Conservation (phyloP, 2,888 invertebrate species). For the Drosophila gaucha region DNA sequence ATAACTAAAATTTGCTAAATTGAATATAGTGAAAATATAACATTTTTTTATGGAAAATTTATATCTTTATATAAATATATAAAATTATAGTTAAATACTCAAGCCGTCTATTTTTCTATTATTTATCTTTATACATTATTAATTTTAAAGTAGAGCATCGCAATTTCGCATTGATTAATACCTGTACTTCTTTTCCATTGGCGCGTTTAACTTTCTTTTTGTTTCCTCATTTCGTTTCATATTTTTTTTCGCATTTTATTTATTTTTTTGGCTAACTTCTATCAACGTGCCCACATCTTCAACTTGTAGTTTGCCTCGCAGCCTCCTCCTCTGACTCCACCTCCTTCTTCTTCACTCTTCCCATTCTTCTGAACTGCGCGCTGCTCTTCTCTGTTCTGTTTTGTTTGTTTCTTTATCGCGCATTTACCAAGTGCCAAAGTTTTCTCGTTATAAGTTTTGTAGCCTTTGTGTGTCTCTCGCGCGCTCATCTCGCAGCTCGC, state of each 20-base stretch:
- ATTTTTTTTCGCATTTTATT: constrained; percentile 11
- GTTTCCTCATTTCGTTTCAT: constrained; percentile 34
- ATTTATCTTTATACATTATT: neutral
- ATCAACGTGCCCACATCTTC: constrained; percentile 72
- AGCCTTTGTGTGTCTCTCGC: constrained; percentile 75
- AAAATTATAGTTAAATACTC: too few species aligned
- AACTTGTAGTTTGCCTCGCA: constrained; percentile 57
- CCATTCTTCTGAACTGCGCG: constrained; percentile 16
- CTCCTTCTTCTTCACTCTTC: constrained; percentile 7
- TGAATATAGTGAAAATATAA: too few species aligned
- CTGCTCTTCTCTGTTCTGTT: constrained; percentile 42
- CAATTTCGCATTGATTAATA: constrained; percentile 10
- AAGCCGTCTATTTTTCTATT: too few species aligned
- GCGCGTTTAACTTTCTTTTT: constrained; percentile 54
- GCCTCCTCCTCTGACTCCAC: constrained; percentile 8
- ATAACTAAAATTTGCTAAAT: too few species aligned
- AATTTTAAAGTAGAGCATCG: constrained; percentile 9
- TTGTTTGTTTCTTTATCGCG: constrained; percentile 83
- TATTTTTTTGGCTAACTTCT: constrained; percentile 44
- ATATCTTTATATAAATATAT: too few species aligned
- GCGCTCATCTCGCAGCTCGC: constrained; percentile 68
- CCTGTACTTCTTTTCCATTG: constrained; percentile 44
- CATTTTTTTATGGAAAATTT: too few species aligned
- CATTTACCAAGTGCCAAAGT: constrained; percentile 84
- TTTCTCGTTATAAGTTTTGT: constrained; percentile 85